Base-by-base conservation (phyloP, 1,140 invertebrate genomes). In the Drosophila auraria region DNA sequence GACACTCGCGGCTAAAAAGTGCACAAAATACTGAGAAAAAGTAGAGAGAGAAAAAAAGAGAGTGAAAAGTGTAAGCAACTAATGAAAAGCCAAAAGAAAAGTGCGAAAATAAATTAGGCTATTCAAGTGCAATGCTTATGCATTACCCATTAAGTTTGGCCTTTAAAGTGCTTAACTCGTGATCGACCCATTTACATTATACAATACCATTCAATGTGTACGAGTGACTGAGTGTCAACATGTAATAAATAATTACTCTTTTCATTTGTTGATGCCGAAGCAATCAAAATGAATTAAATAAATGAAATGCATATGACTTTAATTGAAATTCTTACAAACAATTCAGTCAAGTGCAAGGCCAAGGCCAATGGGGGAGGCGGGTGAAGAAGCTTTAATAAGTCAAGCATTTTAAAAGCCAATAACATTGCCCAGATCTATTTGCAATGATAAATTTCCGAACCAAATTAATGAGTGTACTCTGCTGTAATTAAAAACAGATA, bases 1-100 rank as follows among this genome's bases (percentile, higher is more conserved):
- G 79, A 87, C 79, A 87, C 79, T 65, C 65, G 79, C 83, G 75
- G 82, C 20, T 11, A 78, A 54, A 60, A 50, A 58, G 17, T 40
- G 47, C 23, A 50, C 30, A 62, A 57, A 53, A 62, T 57, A 78
- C 30, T 60, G 33, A 25, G 54, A 20, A n/a, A 50, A 40, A 36
- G n/a, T 8, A 40, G 7, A 44, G 45, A 33, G 15, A 47, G 3
- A 12, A 17, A 64, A 9, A 45, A 47, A 45, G n/a, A 27, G 64
- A 30, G 36, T 60, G 64, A 8, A n/a, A 36, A 78, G 68, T 74
- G 50, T 64, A 51, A 47, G 40, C 30, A 68, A 53, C 30, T 27
- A 49, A 63, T 42, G 25, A 78, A 62, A 53, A 58, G 8, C 36
- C 36, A 9, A 51, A 61, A 30, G 50, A 77, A 80, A 73, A 65